Evolutionary conservation across 2,888 invertebrate genomes (phyloP), one percentile per base, ranked within the genome.

Genomic region (Cylindroiulus punctatus): DNA sequence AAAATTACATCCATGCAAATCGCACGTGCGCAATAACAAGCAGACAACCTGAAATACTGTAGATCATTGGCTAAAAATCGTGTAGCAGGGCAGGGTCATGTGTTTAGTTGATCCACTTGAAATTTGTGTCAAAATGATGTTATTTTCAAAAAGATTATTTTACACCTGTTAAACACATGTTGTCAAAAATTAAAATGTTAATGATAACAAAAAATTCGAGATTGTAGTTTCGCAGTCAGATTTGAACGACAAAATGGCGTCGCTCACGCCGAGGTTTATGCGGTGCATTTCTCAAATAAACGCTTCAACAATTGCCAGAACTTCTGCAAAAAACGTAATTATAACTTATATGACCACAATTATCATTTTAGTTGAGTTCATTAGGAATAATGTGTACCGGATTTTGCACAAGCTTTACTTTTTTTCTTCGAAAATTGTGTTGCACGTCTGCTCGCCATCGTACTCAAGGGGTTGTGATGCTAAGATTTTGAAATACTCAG

Each of bases 261-360:
- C 65, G 65, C 65, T 65, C 65, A 65, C 65, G 12, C 65, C 65
- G 26, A 65, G 65, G 19, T 65, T 65, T 3, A 7, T 26, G 1
- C 4, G 65, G 65, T 65, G 65, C 26, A 7, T 65, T 26, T 65
- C 65, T 26, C 65, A 65, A 65, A 65, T 65, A 65, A 65, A 65
- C 26, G 22, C 19, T 22, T 65, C 26, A 0, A 26, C 65, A 22
- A 65, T 19, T 26, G 1, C 19, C 26, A 65, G 65, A 10, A 26
- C 65, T 2, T 22, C 65, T 26, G 22, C 65, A 22, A 65, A 65
- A 26, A 65, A 65, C 26, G 65, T 65, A 65, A 65, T 65, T 65
- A 65, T 26, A 26, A 26, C 4, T 65, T 65, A 7, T 26, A 26
- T 52, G 12, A 52, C n/a, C n/a, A n/a, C n/a, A 52, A 7, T 36